Conservation (phyloP, 2,113 vertebrate genomes). For the Chloebia gouldiae region DNA sequence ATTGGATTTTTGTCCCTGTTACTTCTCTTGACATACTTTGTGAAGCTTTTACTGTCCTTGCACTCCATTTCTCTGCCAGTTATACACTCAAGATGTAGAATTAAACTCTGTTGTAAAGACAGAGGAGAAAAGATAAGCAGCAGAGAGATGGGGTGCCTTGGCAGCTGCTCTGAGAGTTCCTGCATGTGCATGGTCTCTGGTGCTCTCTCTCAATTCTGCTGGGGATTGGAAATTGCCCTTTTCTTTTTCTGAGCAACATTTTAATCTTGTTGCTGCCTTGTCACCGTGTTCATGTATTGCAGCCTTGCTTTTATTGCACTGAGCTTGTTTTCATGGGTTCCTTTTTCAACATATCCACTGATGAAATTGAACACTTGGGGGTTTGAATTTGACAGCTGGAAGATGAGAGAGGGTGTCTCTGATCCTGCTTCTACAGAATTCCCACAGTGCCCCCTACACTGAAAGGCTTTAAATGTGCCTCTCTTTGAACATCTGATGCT, state of each 20-base stretch:
- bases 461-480: conserved; percentile 22
- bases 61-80: background rate
- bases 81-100: background rate
- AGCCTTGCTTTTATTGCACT: background rate
- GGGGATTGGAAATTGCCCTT: background rate
- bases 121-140: background rate
- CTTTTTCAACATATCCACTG: background rate
- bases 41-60: background rate
- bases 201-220: background rate
- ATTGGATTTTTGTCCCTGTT: background rate
- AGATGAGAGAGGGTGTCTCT: background rate
- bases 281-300: background rate
- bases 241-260: background rate
- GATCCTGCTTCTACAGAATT: background rate
- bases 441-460: background rate
- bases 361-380: background rate
- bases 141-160: background rate
- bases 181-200: background rate
- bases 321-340: background rate
- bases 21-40: background rate
- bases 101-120: background rate
- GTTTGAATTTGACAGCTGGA: background rate
- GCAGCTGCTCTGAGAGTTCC: background rate
- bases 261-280: conserved; percentile 21
- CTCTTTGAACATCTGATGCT: background rate